Base-by-base conservation (phyloP, 2,888 invertebrate genomes). In the Onthophagus sagittarius region DNA sequence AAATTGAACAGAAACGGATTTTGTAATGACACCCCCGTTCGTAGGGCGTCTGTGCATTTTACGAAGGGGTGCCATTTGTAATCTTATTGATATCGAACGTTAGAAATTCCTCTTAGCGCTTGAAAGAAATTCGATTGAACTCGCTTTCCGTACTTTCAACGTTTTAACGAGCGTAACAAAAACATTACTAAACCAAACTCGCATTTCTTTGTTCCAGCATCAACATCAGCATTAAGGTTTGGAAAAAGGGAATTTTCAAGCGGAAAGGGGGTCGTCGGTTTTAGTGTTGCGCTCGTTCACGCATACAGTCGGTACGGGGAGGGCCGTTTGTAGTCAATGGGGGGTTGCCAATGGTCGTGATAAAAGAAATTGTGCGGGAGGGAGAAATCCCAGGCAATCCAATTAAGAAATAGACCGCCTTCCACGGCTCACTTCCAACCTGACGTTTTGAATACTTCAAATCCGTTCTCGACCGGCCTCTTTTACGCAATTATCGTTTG, bases 1-100 rank as follows among this genome's bases (percentile, higher is more conserved):
- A 67, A 67, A 67, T 67, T 9, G 67, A 31, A 32, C 32, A 67
- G 67, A 67, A 67, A 67, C 67, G 67, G 32, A 67, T 67, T 67
- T 67, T 32, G 31, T 67, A 67, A 67, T 67, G 67, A 67, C 67
- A 67, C 67, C 67, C 67, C 13, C 15, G 67, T 32, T 23, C 67
- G 14, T 14, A 3, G 64, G 15, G 15, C 64, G 15, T 67, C 31
- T 31, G 23, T 14, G 31, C 32, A 23, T 67, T 23, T 32, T 67
- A 23, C 67, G 32, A 67, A 6, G 23, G 67, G 67, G 32, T 53
- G 39, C 39, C 39, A 67, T 67, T 67, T 67, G 67, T 67, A 67
- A 67, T 67, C 67, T 67, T 67, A n/a, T n/a, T n/a, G 31, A 32
- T 31, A 15, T 32, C n/a, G 67, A 14, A n/a, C 63, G 63, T 15